Evolutionary conservation across 2,888 invertebrate species (phyloP).

Genomic region (Orthosia incerta): DNA sequence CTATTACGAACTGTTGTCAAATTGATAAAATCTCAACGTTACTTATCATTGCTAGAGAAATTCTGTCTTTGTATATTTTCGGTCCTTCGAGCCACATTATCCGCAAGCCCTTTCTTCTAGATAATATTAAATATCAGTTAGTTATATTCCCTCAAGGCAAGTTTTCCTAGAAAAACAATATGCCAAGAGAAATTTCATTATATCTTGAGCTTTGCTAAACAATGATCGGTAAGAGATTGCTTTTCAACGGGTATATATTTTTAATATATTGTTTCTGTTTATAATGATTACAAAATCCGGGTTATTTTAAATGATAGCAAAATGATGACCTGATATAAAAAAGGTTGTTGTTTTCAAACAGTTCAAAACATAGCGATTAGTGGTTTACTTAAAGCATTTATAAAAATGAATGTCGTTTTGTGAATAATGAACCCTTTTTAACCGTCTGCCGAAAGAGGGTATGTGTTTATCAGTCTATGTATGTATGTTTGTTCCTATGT

Average conservation of each 20-base stretch:
- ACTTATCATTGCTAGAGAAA: neutral
- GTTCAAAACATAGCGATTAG: too few relatives aligned
- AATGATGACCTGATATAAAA: neutral
- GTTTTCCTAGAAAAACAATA: conserved; percentile 31
- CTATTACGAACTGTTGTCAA: neutral
- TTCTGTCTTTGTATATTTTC: neutral
- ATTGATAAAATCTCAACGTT: neutral
- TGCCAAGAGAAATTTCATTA: conserved; percentile 28
- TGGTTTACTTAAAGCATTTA: too few relatives aligned
- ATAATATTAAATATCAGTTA: conserved; percentile 45
- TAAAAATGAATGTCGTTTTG: too few relatives aligned
- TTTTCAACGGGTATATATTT: conserved; percentile 24
- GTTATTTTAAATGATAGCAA: neutral
- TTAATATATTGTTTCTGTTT: conserved; percentile 11
- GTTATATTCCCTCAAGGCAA: conserved; percentile 22
- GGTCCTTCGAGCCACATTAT: conserved; percentile 13
- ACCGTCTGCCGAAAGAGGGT: too few relatives aligned
- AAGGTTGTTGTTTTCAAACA: neutral
- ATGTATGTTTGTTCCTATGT: too few relatives aligned
- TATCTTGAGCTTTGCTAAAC: conserved; percentile 30
- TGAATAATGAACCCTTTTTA: too few relatives aligned
- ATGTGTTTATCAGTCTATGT: too few relatives aligned
- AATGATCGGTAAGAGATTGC: conserved; percentile 38
- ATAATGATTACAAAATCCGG: neutral
- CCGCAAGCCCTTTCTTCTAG: neutral